A percentile compares a stretch with the other conserved stretches of the same genome.
phyloP scores from a whole-genome alignment of 2,113 vertebrate genomes.

The Xyliphius kryptos region DNA sequence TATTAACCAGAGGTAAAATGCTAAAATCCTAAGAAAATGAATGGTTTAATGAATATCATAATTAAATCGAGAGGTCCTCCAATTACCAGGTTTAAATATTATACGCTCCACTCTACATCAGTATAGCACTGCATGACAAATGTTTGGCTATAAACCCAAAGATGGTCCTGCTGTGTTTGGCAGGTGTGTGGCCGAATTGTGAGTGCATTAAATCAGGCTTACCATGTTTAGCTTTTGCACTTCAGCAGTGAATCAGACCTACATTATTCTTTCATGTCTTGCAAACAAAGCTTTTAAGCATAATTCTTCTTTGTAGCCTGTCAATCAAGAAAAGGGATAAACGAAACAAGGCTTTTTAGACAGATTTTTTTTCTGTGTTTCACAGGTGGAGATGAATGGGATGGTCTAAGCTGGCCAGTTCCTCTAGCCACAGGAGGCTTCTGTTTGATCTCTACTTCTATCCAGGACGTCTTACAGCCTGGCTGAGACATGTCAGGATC shows the following conservation, averaged over 20 bases:
- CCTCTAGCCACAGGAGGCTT: conserved; percentile 53
- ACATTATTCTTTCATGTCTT: conserved; percentile 33
- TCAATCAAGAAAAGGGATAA: conserved; percentile 47
- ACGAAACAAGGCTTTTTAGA: conserved; percentile 56
- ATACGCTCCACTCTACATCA: too few relatives aligned
- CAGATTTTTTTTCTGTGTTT: conserved; percentile 60
- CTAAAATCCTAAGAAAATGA: too few relatives aligned
- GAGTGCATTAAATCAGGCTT: conserved; percentile 40
- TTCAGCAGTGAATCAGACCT: conserved; percentile 28
- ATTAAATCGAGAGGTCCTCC: too few relatives aligned
- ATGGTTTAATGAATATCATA: too few relatives aligned
- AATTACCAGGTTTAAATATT: too few relatives aligned
- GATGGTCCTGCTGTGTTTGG: conserved; percentile 15
- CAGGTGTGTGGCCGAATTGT: conserved; percentile 30
- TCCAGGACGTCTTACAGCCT: conserved; percentile 57
- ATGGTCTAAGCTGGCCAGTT: conserved; percentile 60
- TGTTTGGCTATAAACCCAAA: not conserved
- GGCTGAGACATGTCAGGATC: conserved; percentile 54
- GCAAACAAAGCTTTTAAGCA: conserved; percentile 40
- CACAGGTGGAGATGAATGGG: conserved; percentile 63
- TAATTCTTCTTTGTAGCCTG: conserved; percentile 48
- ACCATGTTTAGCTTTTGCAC: conserved; percentile 32
- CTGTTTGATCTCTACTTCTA: conserved; percentile 64
- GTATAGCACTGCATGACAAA: not conserved
- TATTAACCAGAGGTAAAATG: too few relatives aligned